Base-by-base conservation (phyloP, 2,113 vertebrate genomes). In the Albula goreensis region DNA sequence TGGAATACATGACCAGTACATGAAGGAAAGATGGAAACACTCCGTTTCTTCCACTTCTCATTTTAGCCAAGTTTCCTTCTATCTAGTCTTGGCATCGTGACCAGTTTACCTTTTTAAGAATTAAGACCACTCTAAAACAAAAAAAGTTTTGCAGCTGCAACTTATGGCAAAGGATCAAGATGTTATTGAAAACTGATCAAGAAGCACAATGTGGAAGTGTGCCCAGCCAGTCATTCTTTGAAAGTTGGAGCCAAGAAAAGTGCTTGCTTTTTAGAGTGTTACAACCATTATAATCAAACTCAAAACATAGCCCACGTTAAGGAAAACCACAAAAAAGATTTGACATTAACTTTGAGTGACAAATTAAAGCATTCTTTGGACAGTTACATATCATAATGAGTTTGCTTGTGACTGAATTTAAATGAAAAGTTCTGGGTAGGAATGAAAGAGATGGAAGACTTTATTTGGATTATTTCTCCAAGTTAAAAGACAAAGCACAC, bases 131-230 rank as follows among this genome's bases (percentile, higher is more conserved):
- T 17, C 13, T 3, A 60, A n/a, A 81, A 81, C 4, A 5, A 52
- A 52, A 50, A 51, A 13, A 50, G 50, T 52, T 19, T 17, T 51
- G 49, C 80, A 81, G 80, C 80, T 81, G 80, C 6, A 2, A 7
- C 41, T 81, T 19, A 19, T 50, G 80, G 80, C 80, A 81, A 50
- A 51, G 41, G 17, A 52, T 51, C 80, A 81, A 13, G 15, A 19
- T 81, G 49, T 51, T 50, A 81, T 79, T 79, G 80, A 81, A 81
- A 51, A 81, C 15, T 51, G 80, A 81, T 52, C 50, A 52, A 70
- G 52, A 50, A 81, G 15, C 80, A 81, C 80, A 52, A 79, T 22
- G 80, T 81, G 80, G 80, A 81, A 19, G 12, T 15, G 10, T 81
- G 80, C 80, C 80, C 80, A 52, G 49, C 19, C 80, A 81, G 31